Base-by-base conservation (phyloP, 2,888 invertebrate species). In the Plagiodera versicolora region DNA sequence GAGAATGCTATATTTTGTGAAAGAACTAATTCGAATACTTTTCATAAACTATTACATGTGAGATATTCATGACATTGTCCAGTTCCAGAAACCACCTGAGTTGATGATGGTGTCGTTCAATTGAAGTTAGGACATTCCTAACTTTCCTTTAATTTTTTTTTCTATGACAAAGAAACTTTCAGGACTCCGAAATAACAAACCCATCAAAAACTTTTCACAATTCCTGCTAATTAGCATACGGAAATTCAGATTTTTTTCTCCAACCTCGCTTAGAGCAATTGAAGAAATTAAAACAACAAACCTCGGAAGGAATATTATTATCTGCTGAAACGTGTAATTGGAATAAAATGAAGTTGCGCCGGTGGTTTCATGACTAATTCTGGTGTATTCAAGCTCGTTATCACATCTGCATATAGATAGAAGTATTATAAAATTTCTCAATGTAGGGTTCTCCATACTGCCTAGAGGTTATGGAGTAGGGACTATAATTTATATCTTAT, bases 401-500 rank as follows among this genome's bases (percentile, higher is more conserved):
- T 70, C 69, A 66, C 69, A 74, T 74, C 72, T 74, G 73, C 74
- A 74, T 74, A 74, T 74, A 74, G 72, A 74, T 74, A 71, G 74
- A 72, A 70, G 72, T 72, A 74, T 74, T 74, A 73, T 72, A 72
- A 72, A 74, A 74, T 69, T 70, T 39, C 39, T 39, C 39, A 39
- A 8, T 14, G 39, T 6, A 14, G 14, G 14, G 39, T 14, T 10
- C 4, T 2, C 14, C 4, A 9, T 39, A 39, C 39, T 11, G 39
- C 39, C n/a, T 14, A 14, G 11, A 39, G 14, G 14, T 3, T n/a
- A 39, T 39, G 14, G 3, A 8, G 14, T 39, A 39, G 39, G 24
- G 24, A 24, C 24, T 24, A n/a, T n/a, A 6, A 24, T 24, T 24
- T 24, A 24, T 24, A 24, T 5, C 24, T n/a, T n/a, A n/a, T n/a